A percentile compares a stretch with the other conserved stretches of the same genome.
phyloP scores from a whole-genome alignment of 2,113 vertebrate genomes.

The Emberiza fucata region DNA sequence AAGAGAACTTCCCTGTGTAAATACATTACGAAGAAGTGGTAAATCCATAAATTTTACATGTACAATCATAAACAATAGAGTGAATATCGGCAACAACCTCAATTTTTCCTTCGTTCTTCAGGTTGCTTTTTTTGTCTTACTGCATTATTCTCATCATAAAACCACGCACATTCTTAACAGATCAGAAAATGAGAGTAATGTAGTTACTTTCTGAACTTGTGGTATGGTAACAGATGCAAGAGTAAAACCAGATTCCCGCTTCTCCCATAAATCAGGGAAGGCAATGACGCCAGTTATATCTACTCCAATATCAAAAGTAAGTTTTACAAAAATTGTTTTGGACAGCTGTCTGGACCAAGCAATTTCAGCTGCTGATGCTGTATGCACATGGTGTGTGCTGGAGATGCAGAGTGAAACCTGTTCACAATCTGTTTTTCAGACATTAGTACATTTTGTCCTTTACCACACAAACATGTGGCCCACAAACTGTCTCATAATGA shows the following conservation, averaged over 20 bases:
- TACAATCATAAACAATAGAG: slow-evolving; percentile 25
- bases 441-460: background rate
- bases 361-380: background rate
- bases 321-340: background rate
- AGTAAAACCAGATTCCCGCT: background rate
- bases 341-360: background rate
- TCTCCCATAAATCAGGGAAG: background rate
- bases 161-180: background rate
- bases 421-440: background rate
- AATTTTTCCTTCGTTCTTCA: background rate
- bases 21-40: slow-evolving; percentile 49
- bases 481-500: background rate
- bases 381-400: background rate
- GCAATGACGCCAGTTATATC: background rate
- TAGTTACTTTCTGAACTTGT: background rate
- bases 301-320: background rate
- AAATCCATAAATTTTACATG: slow-evolving; percentile 42
- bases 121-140: background rate
- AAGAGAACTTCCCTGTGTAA: slow-evolving; percentile 33
- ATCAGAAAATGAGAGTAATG: background rate
- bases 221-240: background rate
- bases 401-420: background rate
- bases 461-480: background rate
- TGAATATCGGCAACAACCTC: background rate
- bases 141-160: background rate